Base-by-base conservation (phyloP, 2,797 vertebrate species). In the Morelia viridis region DNA sequence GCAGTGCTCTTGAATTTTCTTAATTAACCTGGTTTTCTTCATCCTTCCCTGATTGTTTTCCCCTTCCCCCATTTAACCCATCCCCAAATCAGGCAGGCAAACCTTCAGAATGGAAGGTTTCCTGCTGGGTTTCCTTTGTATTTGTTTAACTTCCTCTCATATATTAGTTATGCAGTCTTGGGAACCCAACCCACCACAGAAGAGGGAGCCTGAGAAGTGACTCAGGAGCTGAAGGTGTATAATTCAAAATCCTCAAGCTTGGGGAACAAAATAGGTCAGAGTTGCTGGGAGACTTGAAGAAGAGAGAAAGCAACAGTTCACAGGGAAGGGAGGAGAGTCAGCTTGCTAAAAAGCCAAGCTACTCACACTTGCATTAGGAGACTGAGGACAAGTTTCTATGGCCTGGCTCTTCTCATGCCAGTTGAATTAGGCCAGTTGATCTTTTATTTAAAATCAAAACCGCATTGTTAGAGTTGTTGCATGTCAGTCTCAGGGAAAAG, bases 181-280 rank as follows among this genome's bases (percentile, higher is more conserved):
- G 87, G 90, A 88, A 94, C 94, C 76, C 60, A 76, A 91, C 76
- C 76, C 46, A 22, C 76, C 41, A 87, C 65, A 94, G 94, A 92
- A 96, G 93, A 95, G 86, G 90, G 71, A 95, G 85, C 64, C 90
- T 90, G 76, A 94, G 89, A 93, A 94, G 91, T 76, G 85, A 86
- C 94, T 91, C 90, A 92, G 86, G 94, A 94, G 88, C 57, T 80
- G 90, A 95, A 89, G 90, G 88, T 91, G 91, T 91, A 90, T 93
- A 95, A 94, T 92, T 95, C 93, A 93, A 96, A 95, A 89, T 86
- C 88, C 56, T 95, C 80, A 85, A 94, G 91, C 93, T 95, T 94
- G 92, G 92, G 93, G 95, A 96, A 96, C 89, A 92, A 96, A 96
- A 93, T 89, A 96, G 88, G 93, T 93, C 93, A 94, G 94, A 95